Conservation (phyloP, 1,140 invertebrate genomes). For the Drosophila nasuta region DNA sequence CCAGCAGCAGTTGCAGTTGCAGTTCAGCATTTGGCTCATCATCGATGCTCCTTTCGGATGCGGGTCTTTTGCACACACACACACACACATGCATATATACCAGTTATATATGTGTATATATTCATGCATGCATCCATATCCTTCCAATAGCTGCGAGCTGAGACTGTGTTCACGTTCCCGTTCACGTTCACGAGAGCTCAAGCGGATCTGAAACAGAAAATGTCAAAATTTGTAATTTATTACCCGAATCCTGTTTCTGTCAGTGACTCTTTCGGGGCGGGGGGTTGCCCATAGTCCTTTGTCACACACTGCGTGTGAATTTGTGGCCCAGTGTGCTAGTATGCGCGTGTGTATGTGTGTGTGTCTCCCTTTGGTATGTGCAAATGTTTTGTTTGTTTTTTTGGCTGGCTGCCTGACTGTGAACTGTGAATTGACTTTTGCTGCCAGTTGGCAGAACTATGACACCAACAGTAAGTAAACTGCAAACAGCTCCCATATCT, state of each 20-base stretch:
- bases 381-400: slow-evolving; percentile 66
- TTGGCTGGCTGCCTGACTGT: slow-evolving; percentile 63
- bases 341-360: slow-evolving; percentile 35
- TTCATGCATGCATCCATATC: slow-evolving; percentile 8
- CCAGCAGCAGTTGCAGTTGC: slow-evolving; percentile 52
- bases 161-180: slow-evolving; percentile 42
- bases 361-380: slow-evolving; percentile 58
- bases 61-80: slow-evolving; percentile 28
- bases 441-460: slow-evolving; percentile 67
- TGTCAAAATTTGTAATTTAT: slow-evolving; percentile 85
- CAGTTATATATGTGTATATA: neutral
- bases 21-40: slow-evolving; percentile 35
- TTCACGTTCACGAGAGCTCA: slow-evolving; percentile 56
- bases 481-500: slow-evolving; percentile 46
- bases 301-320: slow-evolving; percentile 82
- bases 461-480: slow-evolving; percentile 39
- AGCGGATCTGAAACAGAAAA: slow-evolving; percentile 85
- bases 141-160: slow-evolving; percentile 3
- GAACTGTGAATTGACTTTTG: slow-evolving; percentile 76
- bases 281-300: slow-evolving; percentile 64
- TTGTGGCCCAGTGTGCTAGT: slow-evolving; percentile 67
- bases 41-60: slow-evolving; percentile 38
- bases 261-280: slow-evolving; percentile 77
- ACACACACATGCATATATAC: slow-evolving; percentile 14
- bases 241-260: slow-evolving; percentile 85